Evolutionary conservation across 53 echinoderm and acorn worm species (phyloP).

Genomic region (Mesocentrotus franciscanus): DNA sequence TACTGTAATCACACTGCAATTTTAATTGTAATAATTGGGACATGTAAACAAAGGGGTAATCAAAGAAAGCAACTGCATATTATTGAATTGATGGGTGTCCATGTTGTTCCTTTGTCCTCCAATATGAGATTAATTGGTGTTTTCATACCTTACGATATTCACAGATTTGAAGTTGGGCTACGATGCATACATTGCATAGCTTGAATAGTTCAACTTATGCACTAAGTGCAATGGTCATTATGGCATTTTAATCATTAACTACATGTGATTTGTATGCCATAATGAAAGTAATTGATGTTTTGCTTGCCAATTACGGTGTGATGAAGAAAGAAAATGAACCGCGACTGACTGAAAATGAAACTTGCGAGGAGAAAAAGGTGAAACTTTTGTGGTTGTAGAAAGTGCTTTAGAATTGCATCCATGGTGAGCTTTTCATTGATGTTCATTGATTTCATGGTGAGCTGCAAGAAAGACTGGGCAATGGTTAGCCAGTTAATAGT

Average conservation of each 20-base stretch:
- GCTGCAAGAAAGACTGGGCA: not conserved
- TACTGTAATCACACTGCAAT: not conserved
- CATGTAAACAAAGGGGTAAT: not conserved
- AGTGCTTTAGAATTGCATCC: slow-evolving; percentile 26
- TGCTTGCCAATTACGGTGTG: slow-evolving; percentile 13
- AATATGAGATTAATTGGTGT: not conserved
- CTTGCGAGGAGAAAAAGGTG: not conserved
- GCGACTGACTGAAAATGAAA: slow-evolving; percentile 21
- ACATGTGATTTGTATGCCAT: not conserved
- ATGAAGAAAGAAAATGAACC: not conserved
- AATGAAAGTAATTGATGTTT: slow-evolving; percentile 38
- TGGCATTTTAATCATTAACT: slow-evolving; percentile 36
- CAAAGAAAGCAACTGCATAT: not conserved
- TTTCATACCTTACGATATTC: not conserved
- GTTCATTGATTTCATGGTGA: slow-evolving; percentile 32
- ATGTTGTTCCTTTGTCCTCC: slow-evolving; percentile 3
- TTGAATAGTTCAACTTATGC: slow-evolving; percentile 40
- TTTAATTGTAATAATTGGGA: not conserved
- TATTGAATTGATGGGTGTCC: not conserved
- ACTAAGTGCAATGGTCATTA: not conserved
- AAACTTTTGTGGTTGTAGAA: slow-evolving; percentile 10
- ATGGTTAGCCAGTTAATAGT: slow-evolving; percentile 13
- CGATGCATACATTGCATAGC: not conserved
- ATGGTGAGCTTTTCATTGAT: slow-evolving; percentile 20
- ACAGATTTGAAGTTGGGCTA: not conserved